Evolutionary conservation across 2,888 invertebrate species (phyloP), one percentile per base, ranked within the genome.

Genomic region (Agapostemon virescens): DNA sequence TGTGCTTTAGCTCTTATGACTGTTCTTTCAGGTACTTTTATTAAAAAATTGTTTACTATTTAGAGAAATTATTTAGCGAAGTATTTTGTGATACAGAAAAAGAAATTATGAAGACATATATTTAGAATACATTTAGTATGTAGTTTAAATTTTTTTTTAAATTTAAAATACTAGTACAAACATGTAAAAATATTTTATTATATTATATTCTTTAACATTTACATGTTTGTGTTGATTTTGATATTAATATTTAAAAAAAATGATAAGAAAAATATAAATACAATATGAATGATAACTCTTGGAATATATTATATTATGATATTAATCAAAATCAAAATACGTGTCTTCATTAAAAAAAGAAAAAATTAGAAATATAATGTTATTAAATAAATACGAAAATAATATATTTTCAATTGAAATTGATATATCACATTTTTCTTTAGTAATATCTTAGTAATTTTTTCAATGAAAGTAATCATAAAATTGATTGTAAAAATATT

Each of bases 1-100:
- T 95, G 96, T 23, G 99, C 99, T 0, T 94, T 99, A 77, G 96
- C 96, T 33, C 94, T 98, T 84, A 99, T 99, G 99, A 99, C 98
- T 33, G 94, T 98, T 76, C 94, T 99, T 77, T 98, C 98, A 92
- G 96, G 96, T 96, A 93, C 78, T 93, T 0, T 55, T 42, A 58
- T 55, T 13, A n/a, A 11, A 20, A 15, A 52, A 69, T 45, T 64
- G 17, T 23, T 40, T 38, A 23, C 17, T 64, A 38, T 40, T 23
- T 38, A 15, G n/a, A 7, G 40, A 64, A 38, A 38, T 64, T 64
- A 33, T 33, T 7, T 23, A 0, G 17, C 26, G 55, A 17, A 23
- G 30, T 26, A 55, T 55, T 55, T 55, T 55, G 30, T 23, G 17
- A 5, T 17, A 0, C 7, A 55, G 26, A 7, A 26, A 23, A 55